Base-by-base conservation (phyloP, 2,113 vertebrate species). In the Fulmarus glacialis region DNA sequence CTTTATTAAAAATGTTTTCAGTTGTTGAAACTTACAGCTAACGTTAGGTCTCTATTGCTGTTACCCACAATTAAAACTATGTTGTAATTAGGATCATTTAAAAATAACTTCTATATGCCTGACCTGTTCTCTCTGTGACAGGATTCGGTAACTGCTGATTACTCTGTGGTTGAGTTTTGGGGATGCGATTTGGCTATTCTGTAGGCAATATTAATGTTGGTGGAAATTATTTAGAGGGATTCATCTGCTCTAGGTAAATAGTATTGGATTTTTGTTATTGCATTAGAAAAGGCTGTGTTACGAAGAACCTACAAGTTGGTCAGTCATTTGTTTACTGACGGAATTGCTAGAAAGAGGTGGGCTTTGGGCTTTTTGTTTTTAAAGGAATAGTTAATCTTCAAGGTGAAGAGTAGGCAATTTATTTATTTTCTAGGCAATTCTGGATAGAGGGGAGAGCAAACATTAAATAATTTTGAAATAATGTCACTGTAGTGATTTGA, bases 101-200 rank as follows among this genome's bases (percentile, higher is more conserved):
- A 91, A 95, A 97, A 85, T 96, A 93, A 87, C 78, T 85, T 79
- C 5, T 68, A 9, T 6, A 0, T 75, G 70, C 66, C 52, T 75
- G 84, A 87, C 84, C 60, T 93, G 68, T 95, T 91, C 52, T 62
- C 38, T 97, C 11, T 82, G 73, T 82, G 83, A 91, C 82, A 83
- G 60, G 58, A 47, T 75, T 93, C 17, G 17, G 70, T n/a, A 94
- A 79, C 47, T 85, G 52, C 73, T 72, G 68, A 67, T 95, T 89
- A 90, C 24, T 87, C 26, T 91, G 67, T 96, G 91, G 55, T 48
- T 77, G 68, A 21, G 60, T 87, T 79, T 80, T 80, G 42, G 52
- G 24, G 34, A 40, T 82, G 27, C 89, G 62, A 85, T 85, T 77
- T 58, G 58, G 43, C 34, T 91, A 3, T 87, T 95, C 74, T 80